Evolutionary conservation across 2,113 vertebrate species (phyloP), one percentile per base, ranked within the genome.

Genomic region (Callorhinus ursinus): DNA sequence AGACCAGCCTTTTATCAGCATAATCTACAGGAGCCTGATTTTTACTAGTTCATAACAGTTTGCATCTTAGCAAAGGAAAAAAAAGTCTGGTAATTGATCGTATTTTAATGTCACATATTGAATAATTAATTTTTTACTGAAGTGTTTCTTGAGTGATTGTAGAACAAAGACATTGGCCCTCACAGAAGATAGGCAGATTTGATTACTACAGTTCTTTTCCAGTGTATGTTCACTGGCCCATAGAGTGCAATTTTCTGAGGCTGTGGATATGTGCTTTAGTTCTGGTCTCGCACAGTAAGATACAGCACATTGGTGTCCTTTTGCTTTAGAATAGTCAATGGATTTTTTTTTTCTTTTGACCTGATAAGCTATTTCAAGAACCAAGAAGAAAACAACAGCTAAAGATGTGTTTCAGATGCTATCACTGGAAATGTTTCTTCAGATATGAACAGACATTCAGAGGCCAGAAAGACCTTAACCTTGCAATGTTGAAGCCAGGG

Each of bases 231-330:
- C 8, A 33, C 36, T 76, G 55, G 7, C 3, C 9, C 10, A 61
- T 26, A 3, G 8, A 80, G 33, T 51, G 0, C 80, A 69, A 88
- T 90, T 97, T 96, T 67, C 91, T 88, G 59, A 95, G 85, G 79
- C 92, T 98, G 82, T 88, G 96, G 95, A 97, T 97, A 69, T 93
- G 16, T 92, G 71, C 80, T 98, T 96, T 97, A 95, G 96, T 95
- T 95, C 96, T 95, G 93, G 76, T 82, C 61, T 97, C 63, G 49
- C 55, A 63, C 61, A 97, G 89, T 31, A 74, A 90, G 91, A 97
- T 95, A 96, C 15, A 11, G 19, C 82, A 90, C 69, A 63, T 82
- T 77, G 33, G 18, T 96, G 14, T 42, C 36, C 91, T 98, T 97
- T 95, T 83, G 59, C 83, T 97, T 98, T 95, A 88, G 42, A 85